Evolutionary conservation across 1,140 invertebrate genomes (phyloP), one percentile per base, ranked within the genome.

Genomic region (Triops cancriformis): DNA sequence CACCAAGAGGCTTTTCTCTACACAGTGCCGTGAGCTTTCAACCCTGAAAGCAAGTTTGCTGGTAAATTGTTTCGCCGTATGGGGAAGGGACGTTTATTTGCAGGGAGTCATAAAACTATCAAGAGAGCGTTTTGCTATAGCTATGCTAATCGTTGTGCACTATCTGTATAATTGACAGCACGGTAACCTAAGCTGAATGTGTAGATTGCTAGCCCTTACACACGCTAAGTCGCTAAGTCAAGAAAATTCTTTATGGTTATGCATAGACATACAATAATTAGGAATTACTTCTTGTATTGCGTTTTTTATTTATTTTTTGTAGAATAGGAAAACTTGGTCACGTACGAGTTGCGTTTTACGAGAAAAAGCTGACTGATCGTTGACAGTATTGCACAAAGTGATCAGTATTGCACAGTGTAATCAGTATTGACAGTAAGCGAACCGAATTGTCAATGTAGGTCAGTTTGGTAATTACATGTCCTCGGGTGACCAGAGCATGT

Each of bases 11-110:
- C 31, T 37, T 37, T 37, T 37, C 31, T 37, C 2, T 37, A 37
- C 7, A 37, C 31, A 7, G 2, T 37, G 7, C 31, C 31, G 31
- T 7, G 31, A 37, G 31, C 31, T 37, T 37, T 37, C 31, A 37
- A 37, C 31, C 31, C 31, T 37, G 31, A 37, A 23, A 23, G 18
- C 51, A 64, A 64, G 51, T 64, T 64, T 64, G 51, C 14, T 9
- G 51, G 51, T 64, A 18, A 64, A 64, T 64, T 64, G 51, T 6
- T 6, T 64, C 51, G 51, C 23, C 51, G 10, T 64, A n/a, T 18
- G 51, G n/a, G 51, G 23, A 64, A 64, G 14, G 51, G 51, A 64
- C n/a, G 51, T 64, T n/a, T 64, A 64, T n/a, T 64, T 64, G 51
- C 51, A 23, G 51, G n/a, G 51, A 18, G 51, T 64, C 51, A 23